phyloP scores from a whole-genome alignment of 2,113 vertebrate species.

The Nyctibius bracteatus region DNA sequence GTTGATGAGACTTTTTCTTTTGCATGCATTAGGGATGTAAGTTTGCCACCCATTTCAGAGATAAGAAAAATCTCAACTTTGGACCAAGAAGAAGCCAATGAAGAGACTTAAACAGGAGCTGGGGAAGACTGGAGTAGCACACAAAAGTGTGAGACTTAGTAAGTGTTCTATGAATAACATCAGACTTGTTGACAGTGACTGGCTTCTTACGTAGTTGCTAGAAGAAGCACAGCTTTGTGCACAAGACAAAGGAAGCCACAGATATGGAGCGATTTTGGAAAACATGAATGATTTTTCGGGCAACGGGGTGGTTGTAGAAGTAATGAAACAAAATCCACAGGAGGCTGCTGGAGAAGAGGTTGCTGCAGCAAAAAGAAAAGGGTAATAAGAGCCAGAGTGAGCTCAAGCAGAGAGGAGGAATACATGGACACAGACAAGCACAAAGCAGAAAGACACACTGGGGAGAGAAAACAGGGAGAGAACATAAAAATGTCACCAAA shows the following conservation, averaged over 20 bases:
- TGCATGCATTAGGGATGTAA: background rate
- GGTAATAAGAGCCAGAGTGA: background rate
- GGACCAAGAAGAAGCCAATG: background rate
- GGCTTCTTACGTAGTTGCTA: background rate
- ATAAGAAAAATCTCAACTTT: background rate
- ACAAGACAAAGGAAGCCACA: background rate
- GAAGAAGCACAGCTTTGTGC: background rate
- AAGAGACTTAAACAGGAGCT: background rate
- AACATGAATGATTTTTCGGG: background rate
- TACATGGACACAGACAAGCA: background rate
- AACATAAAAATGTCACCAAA: background rate
- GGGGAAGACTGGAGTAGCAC: background rate
- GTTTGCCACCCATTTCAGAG: background rate
- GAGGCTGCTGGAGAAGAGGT: background rate
- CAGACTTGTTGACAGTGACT: background rate
- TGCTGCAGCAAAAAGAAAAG: background rate
- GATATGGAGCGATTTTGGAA: background rate
- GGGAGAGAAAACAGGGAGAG: background rate
- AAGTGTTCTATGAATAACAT: background rate
- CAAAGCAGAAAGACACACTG: background rate
- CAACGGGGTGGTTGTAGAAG: background rate
- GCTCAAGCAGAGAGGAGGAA: background rate
- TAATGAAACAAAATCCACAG: background rate
- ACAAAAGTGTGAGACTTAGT: background rate
- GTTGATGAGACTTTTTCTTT: background rate